phyloP scores from a whole-genome alignment of 2,888 invertebrate genomes.

The Dasysyrphus albostriatus region DNA sequence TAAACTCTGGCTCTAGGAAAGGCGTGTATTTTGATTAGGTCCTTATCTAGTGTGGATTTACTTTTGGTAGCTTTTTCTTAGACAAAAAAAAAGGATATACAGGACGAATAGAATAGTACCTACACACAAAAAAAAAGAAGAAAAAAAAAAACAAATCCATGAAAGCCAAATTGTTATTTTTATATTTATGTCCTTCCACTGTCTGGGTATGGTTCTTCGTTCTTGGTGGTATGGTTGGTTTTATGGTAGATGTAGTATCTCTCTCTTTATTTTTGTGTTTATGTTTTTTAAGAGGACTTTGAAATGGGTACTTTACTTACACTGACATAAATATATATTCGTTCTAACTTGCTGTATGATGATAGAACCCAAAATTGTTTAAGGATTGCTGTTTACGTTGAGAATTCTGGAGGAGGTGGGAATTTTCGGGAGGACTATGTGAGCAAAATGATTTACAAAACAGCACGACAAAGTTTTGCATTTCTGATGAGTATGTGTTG shows the following conservation, averaged over 20 bases:
- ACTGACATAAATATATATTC: constrained; percentile 54
- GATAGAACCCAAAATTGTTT: constrained; percentile 47
- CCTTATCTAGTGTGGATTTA: constrained; percentile 73
- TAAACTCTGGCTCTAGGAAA: constrained; percentile 41
- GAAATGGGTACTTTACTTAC: constrained; percentile 58
- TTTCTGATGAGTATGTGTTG: constrained; percentile 54
- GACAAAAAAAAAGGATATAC: constrained; percentile 19
- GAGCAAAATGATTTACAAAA: constrained; percentile 47
- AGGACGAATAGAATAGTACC: background rate
- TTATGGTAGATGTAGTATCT: constrained; percentile 38
- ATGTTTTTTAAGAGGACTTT: constrained; percentile 59
- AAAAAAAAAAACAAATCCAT: constrained; percentile 34
- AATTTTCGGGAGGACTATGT: constrained; percentile 12
- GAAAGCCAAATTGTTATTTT: constrained; percentile 75
- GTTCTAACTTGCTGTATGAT: constrained; percentile 24
- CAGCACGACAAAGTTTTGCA: constrained; percentile 59
- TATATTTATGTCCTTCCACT: constrained; percentile 71
- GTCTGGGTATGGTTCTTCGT: constrained; percentile 44
- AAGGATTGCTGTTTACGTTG: constrained; percentile 20
- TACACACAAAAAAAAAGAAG: background rate
- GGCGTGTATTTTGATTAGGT: constrained; percentile 73
- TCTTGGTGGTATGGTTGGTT: constrained; percentile 13
- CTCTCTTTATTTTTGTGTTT: constrained; percentile 49
- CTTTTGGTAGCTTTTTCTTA: constrained; percentile 48
- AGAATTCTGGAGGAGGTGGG: background rate